Evolutionary conservation across 2,113 vertebrate genomes (phyloP), one percentile per base, ranked within the genome.

Genomic region (Ceuthmochares aereus): DNA sequence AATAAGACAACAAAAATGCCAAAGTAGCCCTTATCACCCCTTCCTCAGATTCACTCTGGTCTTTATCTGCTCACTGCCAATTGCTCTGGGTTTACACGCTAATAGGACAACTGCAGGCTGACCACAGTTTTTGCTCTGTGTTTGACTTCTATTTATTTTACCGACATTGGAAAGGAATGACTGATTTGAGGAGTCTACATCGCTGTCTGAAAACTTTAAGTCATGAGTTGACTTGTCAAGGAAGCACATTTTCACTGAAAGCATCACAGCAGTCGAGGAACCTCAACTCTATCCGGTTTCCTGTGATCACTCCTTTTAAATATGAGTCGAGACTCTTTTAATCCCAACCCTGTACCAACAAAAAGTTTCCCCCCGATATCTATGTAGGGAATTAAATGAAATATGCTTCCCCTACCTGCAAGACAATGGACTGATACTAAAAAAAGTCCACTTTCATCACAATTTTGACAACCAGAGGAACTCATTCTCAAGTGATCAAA

Each of bases 171-270:
- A 93, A 58, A 37, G 55, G 27, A 73, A 88, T 32, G 21, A 52
- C 36, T 72, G n/a, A 75, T 60, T 4, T 7, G 3, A 26, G 11
- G 27, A 84, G 47, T 7, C 0, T 0, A 25, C 2, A 0, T 43
- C 37, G 36, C 54, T 43, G 29, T 19, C 23, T 1, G 2, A 69
- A 91, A 72, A n/a, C 25, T 52, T 27, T 80, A 43, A 75, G 23
- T 70, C 49, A 23, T 7, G 14, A 60, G n/a, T 2, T 90, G 49
- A 84, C 51, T 93, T 3, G 4, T 59, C 64, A 87, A 76, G 58
- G 36, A 90, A 89, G 34, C 32, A 66, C 3, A 8, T 21, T 18
- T 55, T 84, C 60, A 77, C 43, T 12, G 26, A 86, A 94, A 92
- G 27, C 60, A 78, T 17, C 36, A 63, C 52, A 64, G 27, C 66